Evolutionary conservation across 2,797 vertebrate species (phyloP).

Genomic region (Microctenopoma lineatum): DNA sequence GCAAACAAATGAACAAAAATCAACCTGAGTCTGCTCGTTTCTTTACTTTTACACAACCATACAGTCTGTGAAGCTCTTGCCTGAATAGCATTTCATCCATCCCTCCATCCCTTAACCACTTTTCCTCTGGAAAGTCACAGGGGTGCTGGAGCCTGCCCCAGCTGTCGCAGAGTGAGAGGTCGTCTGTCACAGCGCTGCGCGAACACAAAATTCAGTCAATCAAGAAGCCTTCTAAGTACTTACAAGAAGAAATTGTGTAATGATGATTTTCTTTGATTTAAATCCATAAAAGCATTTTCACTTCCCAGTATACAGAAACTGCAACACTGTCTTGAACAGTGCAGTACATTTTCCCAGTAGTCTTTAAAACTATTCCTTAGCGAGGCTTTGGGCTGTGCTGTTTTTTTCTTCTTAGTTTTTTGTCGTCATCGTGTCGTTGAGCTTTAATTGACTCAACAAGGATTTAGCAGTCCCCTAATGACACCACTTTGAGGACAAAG

Average conservation of each 20-base stretch:
- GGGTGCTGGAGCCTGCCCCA: too few species aligned
- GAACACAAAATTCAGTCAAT: too few species aligned
- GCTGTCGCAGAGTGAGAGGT: too few species aligned
- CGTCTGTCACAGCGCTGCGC: too few species aligned
- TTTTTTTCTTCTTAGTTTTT: slow-evolving; percentile 25
- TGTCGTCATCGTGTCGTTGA: slow-evolving; percentile 60
- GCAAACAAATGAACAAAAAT: too few species aligned
- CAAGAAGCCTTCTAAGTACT: background rate
- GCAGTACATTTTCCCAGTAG: slow-evolving; percentile 42
- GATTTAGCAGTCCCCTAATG: slow-evolving; percentile 73
- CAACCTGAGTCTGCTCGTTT: too few species aligned
- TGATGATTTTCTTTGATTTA: slow-evolving; percentile 41
- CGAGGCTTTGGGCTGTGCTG: slow-evolving; percentile 42
- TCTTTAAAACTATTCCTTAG: slow-evolving; percentile 49
- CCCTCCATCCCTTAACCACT: too few species aligned
- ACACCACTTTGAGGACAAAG: slow-evolving; percentile 72
- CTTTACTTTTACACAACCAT: too few species aligned
- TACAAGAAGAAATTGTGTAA: slow-evolving; percentile 16
- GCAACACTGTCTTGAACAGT: slow-evolving; percentile 38
- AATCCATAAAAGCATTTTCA: slow-evolving; percentile 34
- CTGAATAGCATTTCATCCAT: too few species aligned
- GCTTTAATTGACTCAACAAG: slow-evolving; percentile 78
- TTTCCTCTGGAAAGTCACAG: too few species aligned
- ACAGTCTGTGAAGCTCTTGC: too few species aligned
- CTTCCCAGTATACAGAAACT: slow-evolving; percentile 16